These are phyloP conservation scores for Drosophila nigritarsus DNA, from an alignment of 2,888 invertebrate species.

Conservation along the genomic window DNA sequence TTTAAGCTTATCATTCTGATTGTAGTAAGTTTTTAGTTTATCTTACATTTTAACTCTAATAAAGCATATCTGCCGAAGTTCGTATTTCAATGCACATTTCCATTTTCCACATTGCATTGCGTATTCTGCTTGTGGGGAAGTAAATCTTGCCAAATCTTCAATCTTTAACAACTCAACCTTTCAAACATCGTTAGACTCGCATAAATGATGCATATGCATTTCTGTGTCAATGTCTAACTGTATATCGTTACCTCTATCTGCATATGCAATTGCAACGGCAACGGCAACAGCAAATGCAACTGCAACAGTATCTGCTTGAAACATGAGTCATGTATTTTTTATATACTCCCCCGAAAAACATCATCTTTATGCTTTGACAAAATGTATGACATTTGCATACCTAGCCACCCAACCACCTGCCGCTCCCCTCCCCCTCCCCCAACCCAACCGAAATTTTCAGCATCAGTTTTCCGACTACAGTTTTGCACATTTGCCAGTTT, in stretches of 20 bases:
- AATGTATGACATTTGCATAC: conserved; percentile 76
- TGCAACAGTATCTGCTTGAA: conserved; percentile 43
- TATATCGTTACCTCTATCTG: conserved; percentile 24
- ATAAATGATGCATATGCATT: conserved; percentile 72
- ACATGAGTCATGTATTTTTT: conserved; percentile 74
- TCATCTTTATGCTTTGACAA: conserved; percentile 78
- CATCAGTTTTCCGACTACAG: conserved; percentile 36
- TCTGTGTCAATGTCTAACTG: conserved; percentile 36
- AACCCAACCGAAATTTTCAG: background rate
- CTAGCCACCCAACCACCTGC: conserved; percentile 23
- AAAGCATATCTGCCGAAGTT: conserved; percentile 5
- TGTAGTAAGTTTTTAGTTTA: background rate
- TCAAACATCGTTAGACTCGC: conserved; percentile 24
- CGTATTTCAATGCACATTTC: conserved; percentile 1
- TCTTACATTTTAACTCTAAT: background rate
- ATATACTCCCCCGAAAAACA: conserved; percentile 61
- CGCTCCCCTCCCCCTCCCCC: background rate
- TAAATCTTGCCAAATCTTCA: conserved; percentile 41
- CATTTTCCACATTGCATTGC: conserved; percentile 23
- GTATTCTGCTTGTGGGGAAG: conserved; percentile 27
- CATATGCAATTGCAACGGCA: conserved; percentile 34
- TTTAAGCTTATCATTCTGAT: background rate
- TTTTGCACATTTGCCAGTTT: conserved; percentile 25
- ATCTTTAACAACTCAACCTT: conserved; percentile 37
- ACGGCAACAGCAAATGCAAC: background rate